A percentile compares a stretch with the other conserved stretches of the same genome.
phyloP scores from a whole-genome alignment of 2,797 vertebrate genomes.

The Fistularia tabacaria region DNA sequence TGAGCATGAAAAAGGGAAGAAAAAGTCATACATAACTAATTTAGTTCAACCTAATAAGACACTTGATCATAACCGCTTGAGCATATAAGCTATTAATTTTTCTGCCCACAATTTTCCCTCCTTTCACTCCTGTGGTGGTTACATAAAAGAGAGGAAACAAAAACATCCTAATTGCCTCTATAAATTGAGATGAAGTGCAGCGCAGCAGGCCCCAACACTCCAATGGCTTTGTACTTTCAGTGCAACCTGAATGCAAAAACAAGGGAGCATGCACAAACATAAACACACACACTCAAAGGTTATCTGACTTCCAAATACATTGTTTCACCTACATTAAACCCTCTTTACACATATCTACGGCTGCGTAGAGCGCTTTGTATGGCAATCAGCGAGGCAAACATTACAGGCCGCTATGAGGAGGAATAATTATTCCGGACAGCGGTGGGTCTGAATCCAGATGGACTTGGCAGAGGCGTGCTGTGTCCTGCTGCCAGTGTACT shows the following conservation, averaged over 20 bases:
- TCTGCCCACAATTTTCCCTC: slow-evolving; percentile 49
- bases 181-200: slow-evolving; percentile 68
- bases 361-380: slow-evolving; percentile 13
- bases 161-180: slow-evolving; percentile 65
- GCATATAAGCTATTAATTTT: slow-evolving; percentile 71
- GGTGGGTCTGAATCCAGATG: slow-evolving; percentile 59
- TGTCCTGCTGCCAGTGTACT: slow-evolving; percentile 51
- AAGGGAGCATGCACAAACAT: slow-evolving; percentile 1
- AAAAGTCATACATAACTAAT: slow-evolving; percentile 63
- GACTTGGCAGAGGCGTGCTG: slow-evolving; percentile 43
- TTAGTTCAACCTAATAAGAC: slow-evolving; percentile 65
- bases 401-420: slow-evolving; percentile 39
- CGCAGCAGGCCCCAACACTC: slow-evolving; percentile 31
- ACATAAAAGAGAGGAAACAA: slow-evolving; percentile 62
- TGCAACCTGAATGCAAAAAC: slow-evolving; percentile 32
- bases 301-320: slow-evolving; percentile 10
- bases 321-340: slow-evolving; percentile 22
- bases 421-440: slow-evolving; percentile 64
- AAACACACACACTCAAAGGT: slow-evolving; percentile 1
- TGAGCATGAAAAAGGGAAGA: slow-evolving; percentile 40
- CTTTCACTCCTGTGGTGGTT: slow-evolving; percentile 41
- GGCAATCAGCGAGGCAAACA: slow-evolving; percentile 11
- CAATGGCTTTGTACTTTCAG: slow-evolving; percentile 38
- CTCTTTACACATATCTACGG: slow-evolving; percentile 6
- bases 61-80: slow-evolving; percentile 69